phyloP scores from a whole-genome alignment of 2,888 invertebrate genomes.

The Thera britannica region DNA sequence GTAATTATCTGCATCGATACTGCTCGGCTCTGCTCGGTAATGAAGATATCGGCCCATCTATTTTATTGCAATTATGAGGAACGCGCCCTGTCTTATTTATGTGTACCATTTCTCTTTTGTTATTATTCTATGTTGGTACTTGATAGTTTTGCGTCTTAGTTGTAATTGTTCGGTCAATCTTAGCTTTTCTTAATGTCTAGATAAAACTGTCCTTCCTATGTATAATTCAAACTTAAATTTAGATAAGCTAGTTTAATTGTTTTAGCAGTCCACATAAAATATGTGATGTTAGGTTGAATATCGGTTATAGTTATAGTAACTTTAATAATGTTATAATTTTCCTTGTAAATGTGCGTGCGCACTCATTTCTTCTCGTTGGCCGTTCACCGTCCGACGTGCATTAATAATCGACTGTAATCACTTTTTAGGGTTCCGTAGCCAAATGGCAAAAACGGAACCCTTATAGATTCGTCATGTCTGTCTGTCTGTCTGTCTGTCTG shows the following conservation, averaged over 20 bases:
- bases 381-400: constrained; percentile 73
- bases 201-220: no score
- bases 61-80: constrained; percentile 63
- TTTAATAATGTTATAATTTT: not conserved
- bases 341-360: constrained; percentile 18
- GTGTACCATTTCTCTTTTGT: constrained; percentile 31
- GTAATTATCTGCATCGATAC: constrained; percentile 74
- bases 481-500: no score
- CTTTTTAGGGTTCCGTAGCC: no score
- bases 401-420: constrained; percentile 74
- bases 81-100: constrained; percentile 33
- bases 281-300: not conserved
- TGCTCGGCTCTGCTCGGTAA: constrained; percentile 63
- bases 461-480: no score
- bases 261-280: not conserved
- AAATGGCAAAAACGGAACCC: no score
- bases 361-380: constrained; percentile 40
- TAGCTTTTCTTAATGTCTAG: no score
- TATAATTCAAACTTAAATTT: no score
- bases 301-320: not conserved
- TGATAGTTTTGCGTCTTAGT: not conserved
- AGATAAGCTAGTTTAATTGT: not conserved
- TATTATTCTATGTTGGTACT: constrained; percentile 7
- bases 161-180: not conserved
- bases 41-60: constrained; percentile 73